Evolutionary conservation across 2,797 vertebrate genomes (phyloP), one percentile per base, ranked within the genome.

Genomic region (Distichodus sexfasciatus): DNA sequence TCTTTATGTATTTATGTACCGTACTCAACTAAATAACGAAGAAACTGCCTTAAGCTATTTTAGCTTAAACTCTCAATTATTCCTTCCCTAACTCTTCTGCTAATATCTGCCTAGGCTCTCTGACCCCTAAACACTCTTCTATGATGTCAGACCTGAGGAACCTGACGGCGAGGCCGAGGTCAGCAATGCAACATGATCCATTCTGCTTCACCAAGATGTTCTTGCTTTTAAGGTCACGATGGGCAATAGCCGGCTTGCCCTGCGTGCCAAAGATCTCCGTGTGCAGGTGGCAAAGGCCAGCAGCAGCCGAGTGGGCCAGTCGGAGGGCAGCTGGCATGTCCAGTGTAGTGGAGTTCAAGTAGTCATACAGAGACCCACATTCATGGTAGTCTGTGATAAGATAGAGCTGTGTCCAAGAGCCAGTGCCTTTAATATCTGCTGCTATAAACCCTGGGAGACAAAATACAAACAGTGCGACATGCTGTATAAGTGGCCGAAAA

Each of bases 301-400:
- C 97, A 47, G 96, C 93, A 0, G 95, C 93, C 1, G 97, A 97
- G 77, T 96, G 97, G 6, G 94, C 95, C 78, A 99, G 83, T 15
- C 92, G 93, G 66, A 98, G 84, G 94, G 96, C 96, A 8, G 93
- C 91, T 79, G 93, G 92, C 2, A 91, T 93, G 78, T 98, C 97
- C 26, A 98, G 87, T 0, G 96, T 97, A 70, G 94, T 97, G 44
- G 94, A 97, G 79, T 96, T 96, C 62, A 99, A 89, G 75, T 96
- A 98, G 83, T 99, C 97, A 14, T 99, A 99, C 75, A 99, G 87
- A 0, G 97, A 99, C 36, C 97, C 96, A 0, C 93, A 96, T 84
- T 99, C 97, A 26, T 99, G 96, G 76, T 97, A 98, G 88, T 99
- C 96, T 0, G 97, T 98, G 86, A 99, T 98, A 41, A 99, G 91